Evolutionary conservation across 1,140 invertebrate species (phyloP).

Genomic region (Pseudomyrmex concolor): DNA sequence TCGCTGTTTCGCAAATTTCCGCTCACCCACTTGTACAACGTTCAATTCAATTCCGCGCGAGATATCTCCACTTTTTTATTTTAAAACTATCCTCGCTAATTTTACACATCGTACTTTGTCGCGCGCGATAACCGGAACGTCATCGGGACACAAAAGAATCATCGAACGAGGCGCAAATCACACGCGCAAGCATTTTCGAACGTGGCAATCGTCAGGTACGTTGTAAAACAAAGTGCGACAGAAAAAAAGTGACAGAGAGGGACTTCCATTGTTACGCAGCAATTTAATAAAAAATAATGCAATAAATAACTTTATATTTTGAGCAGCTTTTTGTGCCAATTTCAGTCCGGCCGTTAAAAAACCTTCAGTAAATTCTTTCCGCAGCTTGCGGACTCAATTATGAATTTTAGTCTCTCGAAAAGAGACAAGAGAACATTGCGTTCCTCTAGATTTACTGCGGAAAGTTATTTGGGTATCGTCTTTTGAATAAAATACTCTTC

Average conservation of each 20-base stretch:
- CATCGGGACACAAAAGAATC: constrained; percentile 21
- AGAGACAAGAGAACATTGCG: background rate
- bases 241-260: background rate
- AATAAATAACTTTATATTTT: too few species aligned
- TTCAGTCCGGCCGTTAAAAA: background rate
- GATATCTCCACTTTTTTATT: too few species aligned
- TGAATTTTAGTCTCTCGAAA: constrained; percentile 14
- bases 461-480: background rate
- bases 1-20: constrained; percentile 22
- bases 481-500: background rate
- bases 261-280: background rate
- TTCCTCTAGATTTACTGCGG: background rate
- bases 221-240: background rate
- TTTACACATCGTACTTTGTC: constrained; percentile 24
- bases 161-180: background rate
- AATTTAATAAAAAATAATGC: constrained; percentile 8
- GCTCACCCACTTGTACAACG: background rate
- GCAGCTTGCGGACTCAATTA: background rate
- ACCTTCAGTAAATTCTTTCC: background rate
- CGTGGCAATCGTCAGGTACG: too few species aligned
- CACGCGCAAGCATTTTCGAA: too few species aligned
- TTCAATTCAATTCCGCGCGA: constrained; percentile 42
- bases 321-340: background rate
- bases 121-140: background rate
- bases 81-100: constrained; percentile 35